These are phyloP conservation scores for Trissolcus brochymenae DNA, from an alignment of 2,888 invertebrate species.

Conservation along the genomic window DNA sequence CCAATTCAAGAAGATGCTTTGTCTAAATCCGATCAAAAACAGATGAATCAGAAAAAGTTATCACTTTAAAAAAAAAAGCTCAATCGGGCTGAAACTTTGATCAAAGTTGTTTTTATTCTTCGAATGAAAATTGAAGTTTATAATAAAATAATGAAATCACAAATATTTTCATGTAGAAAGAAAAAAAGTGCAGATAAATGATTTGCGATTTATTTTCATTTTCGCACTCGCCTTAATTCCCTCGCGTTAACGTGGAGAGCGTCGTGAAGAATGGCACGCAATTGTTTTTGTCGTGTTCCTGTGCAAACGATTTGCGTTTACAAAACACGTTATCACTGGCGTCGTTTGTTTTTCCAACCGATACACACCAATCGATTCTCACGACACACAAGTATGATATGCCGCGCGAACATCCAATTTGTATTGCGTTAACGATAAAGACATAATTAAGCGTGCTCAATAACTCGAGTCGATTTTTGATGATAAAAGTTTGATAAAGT, in stretches of 20 bases:
- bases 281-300: slow-evolving; percentile 8
- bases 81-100: too few species aligned
- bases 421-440: slow-evolving; percentile 10
- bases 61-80: too few species aligned
- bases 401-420: neutral
- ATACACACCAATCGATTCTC: slow-evolving; percentile 3
- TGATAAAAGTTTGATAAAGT: neutral
- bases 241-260: slow-evolving; percentile 39
- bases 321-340: slow-evolving; percentile 9
- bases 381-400: neutral
- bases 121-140: too few species aligned
- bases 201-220: slow-evolving; percentile 55
- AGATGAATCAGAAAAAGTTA: too few species aligned
- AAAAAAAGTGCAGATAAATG: too few species aligned
- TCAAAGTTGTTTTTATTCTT: too few species aligned
- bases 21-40: neutral
- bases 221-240: slow-evolving; percentile 28
- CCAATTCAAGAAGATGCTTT: neutral
- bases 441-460: slow-evolving; percentile 21
- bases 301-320: slow-evolving; percentile 19
- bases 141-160: too few species aligned
- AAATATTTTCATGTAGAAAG: too few species aligned
- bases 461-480: slow-evolving; percentile 25
- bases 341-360: slow-evolving; percentile 3
- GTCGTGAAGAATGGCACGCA: slow-evolving; percentile 14